Evolutionary conservation across 2,113 vertebrate species (phyloP).

Genomic region (Chaetorhynchus papuensis): DNA sequence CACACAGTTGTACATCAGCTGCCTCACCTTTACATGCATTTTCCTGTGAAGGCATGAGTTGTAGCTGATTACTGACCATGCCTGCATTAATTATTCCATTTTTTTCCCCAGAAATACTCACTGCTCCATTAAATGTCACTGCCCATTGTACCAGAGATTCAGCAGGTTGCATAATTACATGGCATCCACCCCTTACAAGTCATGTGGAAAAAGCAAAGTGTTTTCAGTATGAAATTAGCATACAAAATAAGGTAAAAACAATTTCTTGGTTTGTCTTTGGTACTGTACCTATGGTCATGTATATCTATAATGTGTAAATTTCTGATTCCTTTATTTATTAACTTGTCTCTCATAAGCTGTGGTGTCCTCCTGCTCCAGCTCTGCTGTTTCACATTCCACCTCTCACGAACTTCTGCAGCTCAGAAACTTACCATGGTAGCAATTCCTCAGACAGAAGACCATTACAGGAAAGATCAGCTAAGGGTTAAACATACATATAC

Average conservation of each 20-base stretch:
- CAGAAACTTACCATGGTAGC: background rate
- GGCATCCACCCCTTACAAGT: conserved; percentile 17
- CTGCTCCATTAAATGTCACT: conserved; percentile 30
- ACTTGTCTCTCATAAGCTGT: background rate
- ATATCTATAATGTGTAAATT: background rate
- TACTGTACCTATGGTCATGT: background rate
- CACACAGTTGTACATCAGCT: background rate
- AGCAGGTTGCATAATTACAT: background rate
- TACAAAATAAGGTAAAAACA: conserved; percentile 37
- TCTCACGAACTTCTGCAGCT: background rate
- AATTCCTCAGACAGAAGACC: background rate
- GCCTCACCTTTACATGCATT: background rate
- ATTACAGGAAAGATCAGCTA: background rate
- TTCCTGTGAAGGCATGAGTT: background rate
- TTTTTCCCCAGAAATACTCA: conserved; percentile 36
- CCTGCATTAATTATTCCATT: background rate
- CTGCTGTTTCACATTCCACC: background rate
- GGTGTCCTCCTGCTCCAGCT: background rate
- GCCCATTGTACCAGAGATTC: background rate
- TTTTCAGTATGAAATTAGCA: conserved; percentile 42
- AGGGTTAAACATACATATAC: background rate
- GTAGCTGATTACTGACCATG: background rate
- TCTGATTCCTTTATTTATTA: background rate
- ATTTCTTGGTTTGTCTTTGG: background rate
- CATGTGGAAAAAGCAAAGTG: rapidly evolving